Conservation (phyloP, 2,113 vertebrate genomes). For the Osmerus mordax region DNA sequence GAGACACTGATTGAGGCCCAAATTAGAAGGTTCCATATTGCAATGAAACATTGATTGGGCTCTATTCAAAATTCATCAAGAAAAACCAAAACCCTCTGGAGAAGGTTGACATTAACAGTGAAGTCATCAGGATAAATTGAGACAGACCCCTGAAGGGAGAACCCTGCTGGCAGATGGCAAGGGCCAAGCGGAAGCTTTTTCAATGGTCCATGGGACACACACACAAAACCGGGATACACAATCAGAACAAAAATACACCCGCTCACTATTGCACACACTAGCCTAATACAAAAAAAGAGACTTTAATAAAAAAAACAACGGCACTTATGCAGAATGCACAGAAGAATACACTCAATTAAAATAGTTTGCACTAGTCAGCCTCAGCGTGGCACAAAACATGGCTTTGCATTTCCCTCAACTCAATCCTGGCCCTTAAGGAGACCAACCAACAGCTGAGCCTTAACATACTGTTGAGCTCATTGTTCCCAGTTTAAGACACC, state of each 20-base stretch:
- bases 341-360: constrained; percentile 9
- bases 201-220: constrained; percentile 12
- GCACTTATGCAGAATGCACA: background rate
- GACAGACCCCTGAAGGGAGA: constrained; percentile 41
- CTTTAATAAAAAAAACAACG: background rate
- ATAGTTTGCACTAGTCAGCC: constrained; percentile 38
- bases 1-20: constrained; percentile 47
- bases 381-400: constrained; percentile 36
- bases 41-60: constrained; percentile 64
- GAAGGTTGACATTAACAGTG: constrained; percentile 29
- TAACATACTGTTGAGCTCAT: background rate
- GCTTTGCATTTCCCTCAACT: constrained; percentile 37
- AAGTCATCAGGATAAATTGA: constrained; percentile 40
- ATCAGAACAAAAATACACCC: constrained; percentile 10
- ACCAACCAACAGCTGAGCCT: constrained; percentile 8
- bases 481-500: background rate
- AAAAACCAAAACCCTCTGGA: background rate
- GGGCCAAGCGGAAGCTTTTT: constrained; percentile 27
- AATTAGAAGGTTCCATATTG: constrained; percentile 61
- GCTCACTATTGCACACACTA: constrained; percentile 1
- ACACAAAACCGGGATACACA: background rate
- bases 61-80: constrained; percentile 54
- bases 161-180: constrained; percentile 48
- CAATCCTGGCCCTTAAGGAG: constrained; percentile 20
- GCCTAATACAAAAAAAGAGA: background rate